phyloP scores from a whole-genome alignment of 2,888 invertebrate species.

The Physocephala rufipes region DNA sequence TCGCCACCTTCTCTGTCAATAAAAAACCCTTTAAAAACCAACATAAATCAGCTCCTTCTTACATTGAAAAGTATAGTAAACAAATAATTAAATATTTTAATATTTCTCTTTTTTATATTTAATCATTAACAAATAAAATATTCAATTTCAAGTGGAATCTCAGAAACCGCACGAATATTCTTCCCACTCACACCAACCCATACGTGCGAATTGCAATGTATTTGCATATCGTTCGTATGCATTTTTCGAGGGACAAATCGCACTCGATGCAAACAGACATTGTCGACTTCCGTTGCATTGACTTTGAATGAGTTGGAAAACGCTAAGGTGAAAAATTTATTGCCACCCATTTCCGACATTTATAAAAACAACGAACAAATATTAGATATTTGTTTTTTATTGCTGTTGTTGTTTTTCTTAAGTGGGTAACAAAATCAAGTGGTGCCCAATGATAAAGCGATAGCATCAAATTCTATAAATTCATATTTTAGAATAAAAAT shows the following conservation, averaged over 20 bases:
- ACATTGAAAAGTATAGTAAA: not conserved
- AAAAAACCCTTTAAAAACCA: not conserved
- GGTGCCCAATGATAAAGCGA: no score
- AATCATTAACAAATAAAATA: not conserved
- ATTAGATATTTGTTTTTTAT: not conserved
- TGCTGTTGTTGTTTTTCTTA: no score
- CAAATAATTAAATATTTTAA: not conserved
- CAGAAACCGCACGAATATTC: not conserved
- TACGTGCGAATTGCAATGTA: not conserved
- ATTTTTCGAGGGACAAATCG: not conserved
- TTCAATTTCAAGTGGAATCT: no score
- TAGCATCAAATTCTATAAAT: no score
- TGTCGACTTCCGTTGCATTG: slow-evolving; percentile 9
- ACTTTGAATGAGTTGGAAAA: slow-evolving; percentile 18
- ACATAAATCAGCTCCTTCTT: not conserved
- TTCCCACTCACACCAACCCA: no score
- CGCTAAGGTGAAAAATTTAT: slow-evolving; percentile 20
- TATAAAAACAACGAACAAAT: not conserved
- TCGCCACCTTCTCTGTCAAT: no score
- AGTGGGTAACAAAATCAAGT: no score
- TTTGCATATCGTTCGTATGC: not conserved
- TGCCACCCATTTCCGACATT: slow-evolving; percentile 14
- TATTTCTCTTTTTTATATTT: not conserved
- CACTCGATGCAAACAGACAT: not conserved
- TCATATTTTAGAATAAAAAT: no score